Conservation (phyloP, 2,888 invertebrate species). For the Lasioglossum vierecki region DNA sequence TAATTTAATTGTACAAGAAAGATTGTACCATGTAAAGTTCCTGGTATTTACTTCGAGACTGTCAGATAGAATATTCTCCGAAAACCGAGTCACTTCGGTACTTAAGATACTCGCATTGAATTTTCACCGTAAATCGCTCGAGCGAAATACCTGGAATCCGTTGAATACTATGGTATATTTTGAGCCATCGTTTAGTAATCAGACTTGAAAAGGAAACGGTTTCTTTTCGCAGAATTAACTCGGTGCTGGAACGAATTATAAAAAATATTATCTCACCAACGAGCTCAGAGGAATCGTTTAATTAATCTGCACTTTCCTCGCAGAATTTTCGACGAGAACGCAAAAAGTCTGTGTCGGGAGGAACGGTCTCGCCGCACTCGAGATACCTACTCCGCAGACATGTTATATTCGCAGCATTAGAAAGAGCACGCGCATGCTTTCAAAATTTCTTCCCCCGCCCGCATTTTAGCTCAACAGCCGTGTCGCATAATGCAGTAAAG, state of each 20-base stretch:
- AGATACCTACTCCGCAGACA: conserved; percentile 57
- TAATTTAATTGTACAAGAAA: neutral
- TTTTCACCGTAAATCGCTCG: neutral
- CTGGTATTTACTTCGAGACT: neutral
- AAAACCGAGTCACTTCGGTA: neutral
- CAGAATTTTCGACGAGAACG: conserved; percentile 34
- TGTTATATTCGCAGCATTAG: conserved; percentile 67
- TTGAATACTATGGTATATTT: neutral
- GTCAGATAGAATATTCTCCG: neutral
- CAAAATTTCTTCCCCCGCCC: conserved; percentile 52
- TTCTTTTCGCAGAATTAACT: neutral
- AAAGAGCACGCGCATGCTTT: conserved; percentile 61
- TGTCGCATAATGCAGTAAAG: conserved; percentile 70
- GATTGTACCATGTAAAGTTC: neutral
- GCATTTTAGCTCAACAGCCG: conserved; percentile 70
- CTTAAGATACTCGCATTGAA: neutral
- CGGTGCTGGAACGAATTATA: neutral
- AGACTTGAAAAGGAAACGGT: neutral
- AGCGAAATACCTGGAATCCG: neutral
- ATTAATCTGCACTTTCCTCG: neutral
- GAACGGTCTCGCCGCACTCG: conserved; percentile 42
- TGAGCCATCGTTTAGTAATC: neutral
- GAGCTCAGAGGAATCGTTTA: neutral
- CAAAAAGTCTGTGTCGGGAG: conserved; percentile 21
- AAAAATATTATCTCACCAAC: neutral